A percentile compares a stretch with the other conserved stretches of the same genome.
Conservation (phyloP, 2,888 invertebrate genomes). For the Eupithecia pulchellata region DNA sequence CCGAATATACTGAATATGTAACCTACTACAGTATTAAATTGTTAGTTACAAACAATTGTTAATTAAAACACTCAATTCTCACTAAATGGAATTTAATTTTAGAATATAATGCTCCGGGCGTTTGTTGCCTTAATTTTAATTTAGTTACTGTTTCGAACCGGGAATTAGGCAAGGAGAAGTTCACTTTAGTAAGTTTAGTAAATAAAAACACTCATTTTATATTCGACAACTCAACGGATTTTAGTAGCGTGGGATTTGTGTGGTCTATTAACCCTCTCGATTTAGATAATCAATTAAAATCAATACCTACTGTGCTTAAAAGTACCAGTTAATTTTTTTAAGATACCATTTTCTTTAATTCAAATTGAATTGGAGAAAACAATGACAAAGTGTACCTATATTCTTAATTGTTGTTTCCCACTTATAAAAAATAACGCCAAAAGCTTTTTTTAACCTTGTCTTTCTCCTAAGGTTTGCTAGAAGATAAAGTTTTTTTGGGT, state of each 20-base stretch:
- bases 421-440: too few relatives aligned
- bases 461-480: too few relatives aligned
- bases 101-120: slow-evolving; percentile 32
- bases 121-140: slow-evolving; percentile 45
- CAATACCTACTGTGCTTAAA: background rate
- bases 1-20: background rate
- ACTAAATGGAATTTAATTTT: slow-evolving; percentile 38
- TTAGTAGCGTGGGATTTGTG: background rate
- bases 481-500: too few relatives aligned
- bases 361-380: background rate
- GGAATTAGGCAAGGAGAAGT: slow-evolving; percentile 19
- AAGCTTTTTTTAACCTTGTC: too few relatives aligned
- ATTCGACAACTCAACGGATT: background rate
- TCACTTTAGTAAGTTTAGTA: background rate
- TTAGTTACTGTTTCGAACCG: slow-evolving; percentile 32
- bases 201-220: background rate
- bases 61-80: slow-evolving; percentile 28
- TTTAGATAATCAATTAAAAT: too few relatives aligned
- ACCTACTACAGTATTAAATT: background rate
- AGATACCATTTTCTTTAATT: background rate
- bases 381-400: background rate
- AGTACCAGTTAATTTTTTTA: background rate
- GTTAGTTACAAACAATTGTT: slow-evolving; percentile 16
- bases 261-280: too few relatives aligned
- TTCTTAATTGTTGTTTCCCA: too few relatives aligned